phyloP scores from a whole-genome alignment of 2,888 invertebrate genomes.

The Pterobdella sp. region DNA sequence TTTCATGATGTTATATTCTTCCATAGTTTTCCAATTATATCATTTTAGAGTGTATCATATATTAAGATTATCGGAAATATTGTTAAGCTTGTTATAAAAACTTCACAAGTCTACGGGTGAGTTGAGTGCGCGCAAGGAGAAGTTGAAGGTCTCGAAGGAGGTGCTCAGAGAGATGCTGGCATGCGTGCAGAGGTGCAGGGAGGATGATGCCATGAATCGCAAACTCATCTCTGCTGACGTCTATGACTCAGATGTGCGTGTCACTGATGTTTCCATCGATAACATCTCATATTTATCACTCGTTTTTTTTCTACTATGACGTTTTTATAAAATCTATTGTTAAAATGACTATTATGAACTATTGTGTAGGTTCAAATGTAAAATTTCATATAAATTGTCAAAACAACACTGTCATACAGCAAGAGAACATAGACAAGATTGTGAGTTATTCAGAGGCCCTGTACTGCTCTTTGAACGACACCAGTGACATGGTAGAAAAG shows the following conservation, averaged over 20 bases:
- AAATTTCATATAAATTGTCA: background rate
- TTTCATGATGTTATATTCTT: background rate
- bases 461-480: slow-evolving; percentile 73
- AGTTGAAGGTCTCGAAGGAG: background rate
- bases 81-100: background rate
- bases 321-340: background rate
- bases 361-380: too few relatives aligned
- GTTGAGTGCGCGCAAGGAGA: background rate
- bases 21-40: background rate
- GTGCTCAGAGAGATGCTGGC: background rate
- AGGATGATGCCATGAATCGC: background rate
- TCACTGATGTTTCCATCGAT: background rate
- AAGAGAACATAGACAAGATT: slow-evolving; percentile 72
- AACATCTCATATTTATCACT: background rate
- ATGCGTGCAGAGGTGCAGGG: background rate
- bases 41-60: background rate
- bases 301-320: background rate
- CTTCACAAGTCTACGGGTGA: background rate
- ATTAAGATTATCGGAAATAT: background rate
- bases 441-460: slow-evolving; percentile 79
- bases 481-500: slow-evolving; percentile 87
- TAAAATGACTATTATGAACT: background rate
- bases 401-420: background rate
- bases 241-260: background rate
- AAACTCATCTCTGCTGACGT: background rate